Evolutionary conservation across 1,140 invertebrate species (phyloP), one percentile per base, ranked within the genome.

Genomic region (Drosophila navojoa): DNA sequence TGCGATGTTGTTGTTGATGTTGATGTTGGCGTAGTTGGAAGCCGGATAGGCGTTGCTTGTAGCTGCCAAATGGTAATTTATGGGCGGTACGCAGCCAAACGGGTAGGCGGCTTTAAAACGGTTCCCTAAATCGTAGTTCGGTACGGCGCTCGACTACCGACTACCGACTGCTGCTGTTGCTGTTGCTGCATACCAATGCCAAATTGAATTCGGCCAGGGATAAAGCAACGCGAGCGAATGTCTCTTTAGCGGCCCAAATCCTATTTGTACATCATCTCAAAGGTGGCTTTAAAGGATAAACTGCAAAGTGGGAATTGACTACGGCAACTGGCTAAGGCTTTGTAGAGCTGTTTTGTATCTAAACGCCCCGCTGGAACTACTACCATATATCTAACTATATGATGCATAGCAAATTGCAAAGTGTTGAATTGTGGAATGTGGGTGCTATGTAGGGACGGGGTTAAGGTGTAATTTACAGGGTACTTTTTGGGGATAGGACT

Each of bases 51-150:
- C 70, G 63, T 62, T 62, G 63, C 50, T 59, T 76, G 79, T 71
- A 84, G 77, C 81, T 85, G 81, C 82, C 81, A 86, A 86, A 86
- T 82, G 71, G 85, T 87, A 87, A 86, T 86, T 86, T 86, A 86
- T 86, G 82, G 82, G 79, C 81, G 82, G 82, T 70, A 76, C 76
- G 57, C 77, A 55, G 67, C 55, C 71, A 81, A 79, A 87, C 75
- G 78, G 81, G 66, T 79, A 72, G 81, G 82, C 76, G 81, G 86
- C 78, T 81, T 81, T 73, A 69, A 86, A 85, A 76, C 81, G 71
- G 76, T 85, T 82, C 71, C 35, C 52, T 64, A 73, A 84, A 70
- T 73, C 68, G 45, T 54, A 54, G 63, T 55, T 68, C 42, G 10
- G 19, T 22, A 22, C 19, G 32, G 47, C 40, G 4, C 9, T 7